Base-by-base conservation (phyloP, 2,113 vertebrate species). In the Cephalopholis sonnerati region DNA sequence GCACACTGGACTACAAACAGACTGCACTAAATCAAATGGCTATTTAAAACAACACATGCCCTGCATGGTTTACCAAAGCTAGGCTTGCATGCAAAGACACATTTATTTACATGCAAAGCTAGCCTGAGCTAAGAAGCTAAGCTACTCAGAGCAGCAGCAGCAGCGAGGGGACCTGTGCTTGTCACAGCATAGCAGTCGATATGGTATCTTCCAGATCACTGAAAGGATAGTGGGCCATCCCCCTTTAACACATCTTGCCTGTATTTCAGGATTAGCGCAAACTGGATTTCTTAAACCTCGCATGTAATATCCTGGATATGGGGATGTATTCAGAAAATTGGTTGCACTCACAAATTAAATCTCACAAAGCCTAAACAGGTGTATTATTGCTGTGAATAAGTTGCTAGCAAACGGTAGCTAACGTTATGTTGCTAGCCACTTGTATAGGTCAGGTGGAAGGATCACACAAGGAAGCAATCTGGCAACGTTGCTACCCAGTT, bases 171-270 rank as follows among this genome's bases (percentile, higher is more conserved):
- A 73, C 65, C 61, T 24, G 4, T 81, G 86, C 68, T 22, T 87
- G 77, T 76, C 85, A 88, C 63, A 81, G 90, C 65, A 74, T n/a
- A 81, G 59, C 46, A 81, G 72, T 77, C 73, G 41, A 83, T 57
- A 81, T 89, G 91, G 91, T 91, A 87, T 89, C 85, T 84, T 85
- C 91, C 92, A 89, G 44, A 87, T 77, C 78, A 80, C 81, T 79
- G 72, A 39, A n/a, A 71, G 74, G 73, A 90, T 54, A 59, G 73
- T 3, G 90, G 90, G 88, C 92, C 90, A 86, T 12, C 79, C 82
- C 82, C 80, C 44, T 61, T 51, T 53, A 2, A 46, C 36, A 71
- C 22, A 63, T 55, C 16, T 72, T 62, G 48, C 16, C 64, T 87
- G 5, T n/a, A 70, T 59, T 82, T 46, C 18, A 39, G 44, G 74